A percentile compares a stretch with the other conserved stretches of the same genome.
These are phyloP conservation scores for Ophiodon elongatus DNA, from an alignment of 2,113 vertebrate species.

Conservation along the genomic window DNA sequence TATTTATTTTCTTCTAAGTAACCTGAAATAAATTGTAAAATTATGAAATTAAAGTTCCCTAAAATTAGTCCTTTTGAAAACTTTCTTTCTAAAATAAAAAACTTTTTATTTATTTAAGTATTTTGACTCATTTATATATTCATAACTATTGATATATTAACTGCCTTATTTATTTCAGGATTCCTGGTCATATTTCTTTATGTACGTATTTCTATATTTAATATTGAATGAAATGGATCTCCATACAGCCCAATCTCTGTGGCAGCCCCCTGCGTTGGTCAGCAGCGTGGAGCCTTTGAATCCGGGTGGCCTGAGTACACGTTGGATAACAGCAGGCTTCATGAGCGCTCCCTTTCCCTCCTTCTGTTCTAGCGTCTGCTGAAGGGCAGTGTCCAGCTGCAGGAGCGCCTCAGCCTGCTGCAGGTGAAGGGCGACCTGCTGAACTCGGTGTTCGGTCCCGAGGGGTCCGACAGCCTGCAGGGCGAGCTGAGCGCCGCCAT, in stretches of 20 bases:
- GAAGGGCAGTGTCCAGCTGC: slow-evolving; percentile 86
- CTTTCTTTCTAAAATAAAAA: no score
- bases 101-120: not conserved
- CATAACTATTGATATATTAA: no score
- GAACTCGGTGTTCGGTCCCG: slow-evolving; percentile 85
- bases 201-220: not conserved
- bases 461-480: slow-evolving; percentile 81
- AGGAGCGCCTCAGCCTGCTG: slow-evolving; percentile 85
- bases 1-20: no score
- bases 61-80: no score
- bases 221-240: not conserved
- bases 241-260: not conserved
- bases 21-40: no score
- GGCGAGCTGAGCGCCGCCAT: slow-evolving; percentile 79
- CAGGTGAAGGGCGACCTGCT: slow-evolving; percentile 87
- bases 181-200: not conserved
- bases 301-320: not conserved
- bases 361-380: slow-evolving; percentile 75
- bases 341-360: not conserved
- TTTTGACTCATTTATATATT: not conserved
- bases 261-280: no score
- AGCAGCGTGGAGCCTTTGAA: not conserved
- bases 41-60: no score
- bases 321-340: no score
- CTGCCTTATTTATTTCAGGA: not conserved